phyloP scores from a whole-genome alignment of 1,140 invertebrate species.

The Steinernema khuongi region DNA sequence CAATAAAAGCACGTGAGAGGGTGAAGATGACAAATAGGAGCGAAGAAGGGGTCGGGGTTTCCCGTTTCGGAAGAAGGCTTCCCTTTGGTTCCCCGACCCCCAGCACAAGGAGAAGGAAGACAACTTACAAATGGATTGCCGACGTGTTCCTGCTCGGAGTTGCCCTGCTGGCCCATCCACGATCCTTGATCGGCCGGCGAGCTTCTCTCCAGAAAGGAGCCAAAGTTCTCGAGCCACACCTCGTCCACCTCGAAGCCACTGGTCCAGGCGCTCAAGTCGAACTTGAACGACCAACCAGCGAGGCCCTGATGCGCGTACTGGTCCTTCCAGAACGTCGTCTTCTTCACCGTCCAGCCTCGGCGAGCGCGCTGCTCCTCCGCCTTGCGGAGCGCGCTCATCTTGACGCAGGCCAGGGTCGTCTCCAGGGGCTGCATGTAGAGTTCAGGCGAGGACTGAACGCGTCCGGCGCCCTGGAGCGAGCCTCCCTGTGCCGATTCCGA shows the following conservation, averaged over 20 bases:
- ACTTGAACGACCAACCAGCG: background rate
- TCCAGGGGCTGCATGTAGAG: conserved; percentile 7
- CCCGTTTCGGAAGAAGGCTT: background rate
- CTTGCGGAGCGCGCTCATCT: conserved; percentile 4
- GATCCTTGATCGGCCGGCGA: background rate
- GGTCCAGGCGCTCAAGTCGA: background rate
- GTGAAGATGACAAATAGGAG: background rate
- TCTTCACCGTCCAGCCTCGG: background rate
- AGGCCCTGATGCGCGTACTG: conserved; percentile 9
- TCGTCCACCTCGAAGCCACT: background rate
- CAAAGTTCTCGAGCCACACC: conserved; percentile 10
- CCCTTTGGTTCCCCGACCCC: too few relatives aligned
- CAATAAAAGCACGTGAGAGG: conserved; percentile 4
- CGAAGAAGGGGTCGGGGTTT: background rate
- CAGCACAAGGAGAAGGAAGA: background rate
- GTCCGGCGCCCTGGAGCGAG: background rate
- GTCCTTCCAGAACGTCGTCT: background rate
- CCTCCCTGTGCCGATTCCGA: background rate
- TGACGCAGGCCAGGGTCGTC: background rate
- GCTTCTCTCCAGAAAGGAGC: background rate
- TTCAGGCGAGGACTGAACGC: background rate
- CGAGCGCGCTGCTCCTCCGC: conserved; percentile 3
- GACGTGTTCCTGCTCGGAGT: background rate
- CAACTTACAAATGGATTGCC: background rate
- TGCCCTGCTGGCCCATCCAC: background rate